Evolutionary conservation across 2,888 invertebrate genomes (phyloP), one percentile per base, ranked within the genome.

Genomic region (Vanessa cardui): DNA sequence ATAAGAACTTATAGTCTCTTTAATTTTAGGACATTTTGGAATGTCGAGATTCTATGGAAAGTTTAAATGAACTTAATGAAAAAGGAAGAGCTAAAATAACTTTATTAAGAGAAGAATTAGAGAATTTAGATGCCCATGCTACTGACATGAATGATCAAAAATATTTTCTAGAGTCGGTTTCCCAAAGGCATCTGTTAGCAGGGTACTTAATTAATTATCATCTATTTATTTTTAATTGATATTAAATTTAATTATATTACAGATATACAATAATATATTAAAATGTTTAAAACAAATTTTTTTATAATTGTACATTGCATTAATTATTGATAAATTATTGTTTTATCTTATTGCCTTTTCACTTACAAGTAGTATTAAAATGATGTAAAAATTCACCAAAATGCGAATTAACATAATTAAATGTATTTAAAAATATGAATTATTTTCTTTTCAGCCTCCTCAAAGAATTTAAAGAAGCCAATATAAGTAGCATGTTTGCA

Each of bases 401-500:
- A 26, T 26, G n/a, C n/a, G n/a, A n/a, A n/a, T n/a, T n/a, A n/a
- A n/a, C n/a, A 26, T 26, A 26, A 39, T 7, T 31, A 26, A 45
- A 45, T 31, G 49, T 20, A 16, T 18, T 20, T 7, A 15, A 59
- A 60, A 52, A 18, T 15, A 49, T 15, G 21, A 52, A 16, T 26
- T 59, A 9, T 21, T 50, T 49, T 21, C 26, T 18, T 81, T 84
- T 46, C 83, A 95, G 96, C 74, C 94, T 96, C 2, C 87, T 96
- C 76, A 94, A 95, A 77, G 95, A 96, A 70, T 97, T 97, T 81
- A 95, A 96, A 78, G 96, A 96, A 78, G 97, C 97, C 0, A 97
- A 97, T 81, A 94, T 97, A 56, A 94, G 94, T 52, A 96, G 96
- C 70, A 95, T 97, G 94, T 92, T 96, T 79, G 94, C 95, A 62